A percentile compares a stretch with the other conserved stretches of the same genome.
Conservation (phyloP, 2,113 vertebrate genomes). For the Festucalex cinctus region DNA sequence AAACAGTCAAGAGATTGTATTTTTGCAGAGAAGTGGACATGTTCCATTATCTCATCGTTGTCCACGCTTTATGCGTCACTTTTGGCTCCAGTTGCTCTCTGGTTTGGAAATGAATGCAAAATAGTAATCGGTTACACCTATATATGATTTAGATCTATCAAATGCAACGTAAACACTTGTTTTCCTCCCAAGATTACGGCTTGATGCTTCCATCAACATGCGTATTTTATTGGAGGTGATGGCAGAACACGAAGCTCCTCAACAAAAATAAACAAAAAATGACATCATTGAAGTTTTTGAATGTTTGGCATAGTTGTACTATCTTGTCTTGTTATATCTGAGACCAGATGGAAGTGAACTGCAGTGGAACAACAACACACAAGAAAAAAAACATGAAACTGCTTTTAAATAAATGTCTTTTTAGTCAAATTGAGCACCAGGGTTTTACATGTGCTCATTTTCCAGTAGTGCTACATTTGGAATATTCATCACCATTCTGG, state of each 20-base stretch:
- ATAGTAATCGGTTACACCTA: not conserved
- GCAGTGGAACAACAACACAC: constrained; percentile 5
- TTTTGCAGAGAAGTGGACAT: constrained; percentile 24
- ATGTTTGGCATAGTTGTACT: not conserved
- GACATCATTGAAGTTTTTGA: not conserved
- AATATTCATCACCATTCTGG: not conserved
- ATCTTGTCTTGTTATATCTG: not conserved
- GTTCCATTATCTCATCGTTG: constrained; percentile 8
- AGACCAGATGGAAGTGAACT: not conserved
- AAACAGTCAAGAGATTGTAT: not conserved
- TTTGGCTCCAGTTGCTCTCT: not conserved
- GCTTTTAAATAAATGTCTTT: not conserved
- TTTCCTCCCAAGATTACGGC: not conserved
- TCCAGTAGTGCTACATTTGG: not conserved
- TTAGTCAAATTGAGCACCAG: not conserved
- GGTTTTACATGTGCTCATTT: not conserved
- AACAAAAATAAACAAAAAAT: not conserved
- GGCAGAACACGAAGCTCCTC: not conserved
- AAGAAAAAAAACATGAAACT: not conserved
- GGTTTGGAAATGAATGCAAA: not conserved
- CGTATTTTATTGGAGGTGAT: too few species aligned
- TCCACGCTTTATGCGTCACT: constrained; percentile 3
- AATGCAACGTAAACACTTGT: not conserved
- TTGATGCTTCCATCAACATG: too few species aligned
- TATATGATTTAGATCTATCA: not conserved